Conservation (phyloP, 2,797 vertebrate genomes). For the Eutrigla gurnardus region DNA sequence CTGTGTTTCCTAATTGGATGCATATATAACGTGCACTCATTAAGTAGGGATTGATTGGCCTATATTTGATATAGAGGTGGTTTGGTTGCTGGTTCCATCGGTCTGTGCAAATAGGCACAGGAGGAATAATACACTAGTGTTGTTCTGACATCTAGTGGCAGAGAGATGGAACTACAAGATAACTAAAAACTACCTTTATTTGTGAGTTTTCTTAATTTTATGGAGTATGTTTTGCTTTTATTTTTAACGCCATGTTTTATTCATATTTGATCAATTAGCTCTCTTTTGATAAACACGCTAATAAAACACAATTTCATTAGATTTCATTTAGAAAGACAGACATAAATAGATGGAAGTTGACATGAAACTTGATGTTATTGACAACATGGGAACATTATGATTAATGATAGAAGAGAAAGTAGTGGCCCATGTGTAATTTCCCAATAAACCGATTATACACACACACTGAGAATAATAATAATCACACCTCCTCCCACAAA, state of each 20-base stretch:
- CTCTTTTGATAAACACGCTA: not conserved
- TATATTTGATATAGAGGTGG: constrained; percentile 1
- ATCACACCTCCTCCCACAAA: not conserved
- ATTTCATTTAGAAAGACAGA: not conserved
- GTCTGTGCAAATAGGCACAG: not conserved
- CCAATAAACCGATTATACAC: no score
- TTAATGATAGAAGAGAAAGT: not conserved
- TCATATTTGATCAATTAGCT: not conserved
- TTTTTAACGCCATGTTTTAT: not conserved
- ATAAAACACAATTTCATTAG: not conserved
- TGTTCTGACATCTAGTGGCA: constrained; percentile 64
- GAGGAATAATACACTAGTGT: not conserved
- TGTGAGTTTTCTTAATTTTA: not conserved
- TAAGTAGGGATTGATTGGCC: constrained; percentile 12
- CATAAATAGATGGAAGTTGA: not conserved
- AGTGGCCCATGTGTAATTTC: not conserved
- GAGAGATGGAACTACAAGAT: constrained; percentile 6
- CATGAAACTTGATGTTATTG: not conserved
- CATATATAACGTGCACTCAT: constrained; percentile 21
- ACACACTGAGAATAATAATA: no score
- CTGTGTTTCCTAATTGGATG: constrained; percentile 29
- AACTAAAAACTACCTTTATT: not conserved
- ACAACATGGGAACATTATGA: not conserved
- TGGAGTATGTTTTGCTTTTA: no score
- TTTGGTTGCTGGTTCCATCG: no score